Conservation (phyloP, 1,140 invertebrate genomes). For the Pseudomyrmex gracilis region DNA sequence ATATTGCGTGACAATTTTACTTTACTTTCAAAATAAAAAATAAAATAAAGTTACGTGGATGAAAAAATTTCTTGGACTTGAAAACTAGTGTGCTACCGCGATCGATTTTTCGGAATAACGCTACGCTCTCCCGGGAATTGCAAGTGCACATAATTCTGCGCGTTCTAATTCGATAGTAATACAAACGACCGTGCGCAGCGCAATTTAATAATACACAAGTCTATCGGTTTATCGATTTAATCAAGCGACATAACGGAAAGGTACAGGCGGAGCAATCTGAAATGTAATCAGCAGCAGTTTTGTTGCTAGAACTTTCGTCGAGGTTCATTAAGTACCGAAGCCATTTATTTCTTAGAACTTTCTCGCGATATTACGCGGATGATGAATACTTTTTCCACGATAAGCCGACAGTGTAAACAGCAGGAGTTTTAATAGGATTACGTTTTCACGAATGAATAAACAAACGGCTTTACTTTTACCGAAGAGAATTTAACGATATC, state of each 20-base stretch:
- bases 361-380: slow-evolving; percentile 57
- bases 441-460: slow-evolving; percentile 59
- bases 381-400: slow-evolving; percentile 55
- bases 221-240: slow-evolving; percentile 59
- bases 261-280: slow-evolving; percentile 38
- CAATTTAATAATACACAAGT: slow-evolving; percentile 60
- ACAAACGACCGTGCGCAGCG: slow-evolving; percentile 42
- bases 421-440: slow-evolving; percentile 60
- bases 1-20: no score
- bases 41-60: neutral
- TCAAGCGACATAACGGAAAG: slow-evolving; percentile 48
- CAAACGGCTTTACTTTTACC: slow-evolving; percentile 47
- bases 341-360: slow-evolving; percentile 54
- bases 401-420: slow-evolving; percentile 42
- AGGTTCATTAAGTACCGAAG: slow-evolving; percentile 54
- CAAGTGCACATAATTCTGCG: slow-evolving; percentile 46
- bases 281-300: slow-evolving; percentile 53
- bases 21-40: no score
- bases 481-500: slow-evolving; percentile 37
- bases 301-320: slow-evolving; percentile 42
- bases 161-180: slow-evolving; percentile 45
- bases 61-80: neutral
- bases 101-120: slow-evolving; percentile 50
- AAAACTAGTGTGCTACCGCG: neutral
- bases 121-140: neutral